Base-by-base conservation (phyloP, 2,113 vertebrate genomes). In the Charadrius vociferus region DNA sequence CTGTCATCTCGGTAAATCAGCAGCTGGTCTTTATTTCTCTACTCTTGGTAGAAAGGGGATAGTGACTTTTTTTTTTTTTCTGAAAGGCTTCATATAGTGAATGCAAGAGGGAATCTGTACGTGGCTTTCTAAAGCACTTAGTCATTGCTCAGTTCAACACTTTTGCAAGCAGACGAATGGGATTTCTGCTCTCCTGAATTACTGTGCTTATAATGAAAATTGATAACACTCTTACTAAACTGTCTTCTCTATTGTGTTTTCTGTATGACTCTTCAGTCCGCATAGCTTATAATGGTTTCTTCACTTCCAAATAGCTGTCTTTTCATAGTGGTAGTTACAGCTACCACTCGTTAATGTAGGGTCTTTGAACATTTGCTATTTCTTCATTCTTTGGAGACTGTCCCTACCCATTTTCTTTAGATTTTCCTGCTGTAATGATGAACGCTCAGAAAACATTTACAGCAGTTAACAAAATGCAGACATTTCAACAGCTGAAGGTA, bases 131-230 rank as follows among this genome's bases (percentile, higher is more conserved):
- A 1, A 67, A 70, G 39, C 47, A 2, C 15, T 61, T 8, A 2
- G 27, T 29, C 1, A 0, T 30, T 13, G 19, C 8, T 55, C 19
- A 14, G 58, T 24, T 79, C 24, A 21, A 16, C 0, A 2, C 29
- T 39, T 65, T 6, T n/a, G 23, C 50, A 43, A 50, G 67, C 39
- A 10, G 34, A 59, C 47, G 27, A 50, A 3, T 30, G 50, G 41
- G 47, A 12, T 30, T 84, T 61, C 17, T 74, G 58, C 37, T 87
- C 19, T 32, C 27, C 50, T 47, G 47, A 37, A 47, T 62, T 29
- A 17, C 81, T 49, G 68, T 6, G 14, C 43, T 74, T n/a, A 0
- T 13, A 8, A 39, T 19, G 49, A 17, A 52, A 81, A 62, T 10
- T 3, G 71, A 3, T 18, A 41, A 55, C 50, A 72, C n/a, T 43